Conservation (phyloP, 2,113 vertebrate genomes). For the Ovis canadensis region DNA sequence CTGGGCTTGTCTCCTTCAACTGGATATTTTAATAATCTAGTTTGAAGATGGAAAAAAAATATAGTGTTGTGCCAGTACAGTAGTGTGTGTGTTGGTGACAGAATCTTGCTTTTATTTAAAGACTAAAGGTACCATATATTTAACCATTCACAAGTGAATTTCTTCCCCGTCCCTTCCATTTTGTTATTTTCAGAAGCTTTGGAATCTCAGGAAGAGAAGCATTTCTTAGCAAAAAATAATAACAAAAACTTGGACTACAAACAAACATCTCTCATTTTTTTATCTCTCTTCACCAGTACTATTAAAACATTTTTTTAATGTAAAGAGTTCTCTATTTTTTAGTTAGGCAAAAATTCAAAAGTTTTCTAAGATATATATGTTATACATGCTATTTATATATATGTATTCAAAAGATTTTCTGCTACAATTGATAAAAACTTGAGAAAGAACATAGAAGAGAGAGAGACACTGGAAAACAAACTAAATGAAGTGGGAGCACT, state of each 20-base stretch:
- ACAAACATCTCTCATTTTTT: neutral
- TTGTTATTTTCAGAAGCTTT: neutral
- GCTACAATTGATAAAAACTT: neutral
- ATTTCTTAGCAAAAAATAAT: neutral
- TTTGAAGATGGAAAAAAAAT: neutral
- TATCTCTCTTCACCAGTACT: neutral
- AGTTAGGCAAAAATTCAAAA: neutral
- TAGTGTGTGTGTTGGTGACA: neutral
- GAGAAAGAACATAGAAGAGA: neutral
- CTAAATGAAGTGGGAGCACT: neutral
- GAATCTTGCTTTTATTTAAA: neutral
- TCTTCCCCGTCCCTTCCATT: neutral
- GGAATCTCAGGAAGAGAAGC: neutral
- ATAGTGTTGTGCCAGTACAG: neutral
- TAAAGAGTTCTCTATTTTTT: neutral
- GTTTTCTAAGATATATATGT: neutral
- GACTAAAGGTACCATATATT: neutral
- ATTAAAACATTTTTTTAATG: neutral
- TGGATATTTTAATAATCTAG: neutral
- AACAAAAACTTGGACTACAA: neutral
- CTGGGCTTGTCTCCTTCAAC: neutral
- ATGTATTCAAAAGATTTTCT: neutral
- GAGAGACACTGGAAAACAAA: neutral
- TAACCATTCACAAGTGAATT: neutral
- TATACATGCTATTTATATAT: neutral